phyloP scores from a whole-genome alignment of 2,113 vertebrate genomes.

The Lutjanus erythropterus region DNA sequence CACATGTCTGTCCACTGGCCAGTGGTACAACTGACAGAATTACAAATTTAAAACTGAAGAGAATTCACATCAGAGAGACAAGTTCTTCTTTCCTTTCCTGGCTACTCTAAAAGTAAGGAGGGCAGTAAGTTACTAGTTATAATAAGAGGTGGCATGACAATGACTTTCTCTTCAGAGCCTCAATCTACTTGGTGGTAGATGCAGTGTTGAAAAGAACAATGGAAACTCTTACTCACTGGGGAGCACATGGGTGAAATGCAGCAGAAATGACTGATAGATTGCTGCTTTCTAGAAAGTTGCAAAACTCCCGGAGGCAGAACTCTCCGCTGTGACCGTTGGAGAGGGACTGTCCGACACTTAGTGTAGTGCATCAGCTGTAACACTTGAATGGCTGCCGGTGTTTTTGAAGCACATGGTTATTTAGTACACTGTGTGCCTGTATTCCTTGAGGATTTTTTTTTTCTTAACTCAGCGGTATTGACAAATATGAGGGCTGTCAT shows the following conservation, averaged over 20 bases:
- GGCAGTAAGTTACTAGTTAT: neutral
- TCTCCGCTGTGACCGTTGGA: neutral
- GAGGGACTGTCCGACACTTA: neutral
- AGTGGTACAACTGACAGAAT: neutral
- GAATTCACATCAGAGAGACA: neutral
- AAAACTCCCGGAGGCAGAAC: neutral
- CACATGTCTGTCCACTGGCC: neutral
- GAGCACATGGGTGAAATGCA: neutral
- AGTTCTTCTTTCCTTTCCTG: neutral
- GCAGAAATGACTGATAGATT: neutral
- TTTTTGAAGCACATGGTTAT: neutral
- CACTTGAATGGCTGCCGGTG: neutral
- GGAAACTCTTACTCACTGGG: neutral
- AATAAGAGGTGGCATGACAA: neutral
- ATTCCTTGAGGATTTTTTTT: slow-evolving; percentile 4
- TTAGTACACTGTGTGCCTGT: neutral
- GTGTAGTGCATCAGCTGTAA: neutral
- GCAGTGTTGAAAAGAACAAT: neutral
- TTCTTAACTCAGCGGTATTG: slow-evolving; percentile 3
- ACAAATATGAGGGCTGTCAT: slow-evolving; percentile 45
- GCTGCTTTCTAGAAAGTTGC: neutral
- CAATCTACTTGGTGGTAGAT: neutral
- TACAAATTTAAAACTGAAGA: neutral
- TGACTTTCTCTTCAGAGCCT: neutral
- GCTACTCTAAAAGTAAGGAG: too few species aligned